Evolutionary conservation across 2,888 invertebrate species (phyloP).

Genomic region (Coecobrya sp.): DNA sequence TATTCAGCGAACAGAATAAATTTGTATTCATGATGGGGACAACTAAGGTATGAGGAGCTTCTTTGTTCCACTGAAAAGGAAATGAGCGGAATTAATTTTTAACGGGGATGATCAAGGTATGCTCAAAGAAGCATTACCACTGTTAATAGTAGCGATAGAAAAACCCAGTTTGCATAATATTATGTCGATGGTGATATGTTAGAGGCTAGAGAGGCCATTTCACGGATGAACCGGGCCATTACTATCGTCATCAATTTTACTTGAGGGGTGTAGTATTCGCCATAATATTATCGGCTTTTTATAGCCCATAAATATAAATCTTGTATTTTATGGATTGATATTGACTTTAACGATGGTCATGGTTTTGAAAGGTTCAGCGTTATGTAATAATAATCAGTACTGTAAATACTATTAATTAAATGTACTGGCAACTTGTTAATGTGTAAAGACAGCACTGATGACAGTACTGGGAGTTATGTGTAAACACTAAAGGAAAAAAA

Average conservation of each 20-base stretch:
- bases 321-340: not conserved
- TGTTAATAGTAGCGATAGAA: not conserved
- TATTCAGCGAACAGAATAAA: conserved; percentile 1
- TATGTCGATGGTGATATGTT: not conserved
- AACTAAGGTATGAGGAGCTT: not conserved
- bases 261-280: not conserved
- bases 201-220: not conserved
- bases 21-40: conserved; percentile 34
- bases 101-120: conserved; percentile 1
- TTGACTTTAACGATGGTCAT: conserved; percentile 24
- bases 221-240: conserved; percentile 5
- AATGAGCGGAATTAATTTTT: conserved; percentile 47
- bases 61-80: conserved; percentile 47
- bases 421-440: conserved; percentile 5
- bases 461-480: not conserved
- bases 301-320: conserved; percentile 35
- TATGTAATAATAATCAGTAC: not conserved
- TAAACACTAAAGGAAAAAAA: no score
- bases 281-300: not conserved
- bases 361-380: not conserved
- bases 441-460: conserved; percentile 27
- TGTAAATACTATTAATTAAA: conserved; percentile 34
- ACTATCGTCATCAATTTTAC: no score
- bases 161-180: not conserved
- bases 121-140: not conserved